phyloP scores from a whole-genome alignment of 2,797 vertebrate species.

The Tangara arthus region DNA sequence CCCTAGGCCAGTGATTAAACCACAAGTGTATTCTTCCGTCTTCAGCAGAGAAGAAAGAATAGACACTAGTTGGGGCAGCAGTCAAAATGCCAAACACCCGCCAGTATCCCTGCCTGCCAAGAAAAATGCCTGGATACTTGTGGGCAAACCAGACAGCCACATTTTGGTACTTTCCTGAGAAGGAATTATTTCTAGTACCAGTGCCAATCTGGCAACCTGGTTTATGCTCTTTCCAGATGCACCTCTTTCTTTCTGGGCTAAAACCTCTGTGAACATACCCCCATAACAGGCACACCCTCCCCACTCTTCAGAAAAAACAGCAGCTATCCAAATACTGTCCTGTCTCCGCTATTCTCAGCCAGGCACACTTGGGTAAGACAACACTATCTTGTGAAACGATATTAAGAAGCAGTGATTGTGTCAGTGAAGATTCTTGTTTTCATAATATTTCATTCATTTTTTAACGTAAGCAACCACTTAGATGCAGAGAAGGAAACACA shows the following conservation, averaged over 20 bases:
- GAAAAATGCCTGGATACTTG: constrained; percentile 34
- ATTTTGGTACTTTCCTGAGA: constrained; percentile 34
- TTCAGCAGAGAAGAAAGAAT: constrained; percentile 13
- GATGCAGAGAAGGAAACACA: constrained; percentile 61
- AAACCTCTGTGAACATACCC: constrained; percentile 23
- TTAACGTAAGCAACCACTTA: constrained; percentile 62
- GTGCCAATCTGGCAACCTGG: constrained; percentile 29
- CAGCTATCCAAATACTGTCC: constrained; percentile 4
- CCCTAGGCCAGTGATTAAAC: constrained; percentile 34
- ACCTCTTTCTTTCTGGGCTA: constrained; percentile 37
- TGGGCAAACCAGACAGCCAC: constrained; percentile 48
- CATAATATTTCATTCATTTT: constrained; percentile 63
- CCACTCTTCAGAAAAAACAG: not conserved
- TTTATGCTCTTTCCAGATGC: constrained; percentile 52
- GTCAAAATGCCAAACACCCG: constrained; percentile 1
- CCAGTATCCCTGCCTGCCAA: constrained; percentile 6
- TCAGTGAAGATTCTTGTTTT: constrained; percentile 40
- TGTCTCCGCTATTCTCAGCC: constrained; percentile 46
- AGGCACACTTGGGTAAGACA: constrained; percentile 3
- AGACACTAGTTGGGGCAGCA: constrained; percentile 24
- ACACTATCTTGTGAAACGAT: not conserved
- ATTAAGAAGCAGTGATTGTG: constrained; percentile 9
- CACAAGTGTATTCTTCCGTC: constrained; percentile 48
- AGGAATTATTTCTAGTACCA: constrained; percentile 15
- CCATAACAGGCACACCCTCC: not conserved